These are phyloP conservation scores for Drosophila simulans DNA, from an alignment of 1,140 invertebrate species.

Conservation along the genomic window DNA sequence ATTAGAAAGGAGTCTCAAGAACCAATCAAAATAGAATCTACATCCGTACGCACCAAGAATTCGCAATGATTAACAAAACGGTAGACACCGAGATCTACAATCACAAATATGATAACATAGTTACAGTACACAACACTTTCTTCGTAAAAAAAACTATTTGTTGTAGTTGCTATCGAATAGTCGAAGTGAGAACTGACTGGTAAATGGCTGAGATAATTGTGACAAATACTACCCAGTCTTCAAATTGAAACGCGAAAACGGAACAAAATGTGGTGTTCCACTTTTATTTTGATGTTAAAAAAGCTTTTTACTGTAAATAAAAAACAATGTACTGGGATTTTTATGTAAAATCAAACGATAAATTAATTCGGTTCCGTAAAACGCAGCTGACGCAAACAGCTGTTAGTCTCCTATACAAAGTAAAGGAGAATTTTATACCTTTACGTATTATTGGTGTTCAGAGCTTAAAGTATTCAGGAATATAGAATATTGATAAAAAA, in stretches of 20 bases:
- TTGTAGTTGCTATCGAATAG: constrained; percentile 42
- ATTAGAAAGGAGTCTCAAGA: constrained; percentile 6
- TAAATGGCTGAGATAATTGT: constrained; percentile 3
- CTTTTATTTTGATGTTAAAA: not conserved
- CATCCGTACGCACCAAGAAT: constrained; percentile 32
- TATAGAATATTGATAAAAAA: no score
- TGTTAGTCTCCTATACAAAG: no score
- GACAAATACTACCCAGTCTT: no score
- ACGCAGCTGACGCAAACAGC: no score
- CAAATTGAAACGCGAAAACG: constrained; percentile 22
- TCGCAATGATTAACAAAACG: constrained; percentile 32
- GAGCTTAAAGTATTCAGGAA: no score
- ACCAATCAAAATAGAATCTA: not conserved
- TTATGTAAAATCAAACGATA: no score
- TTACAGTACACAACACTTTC: constrained; percentile 45
- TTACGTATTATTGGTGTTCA: no score
- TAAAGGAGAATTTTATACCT: no score
- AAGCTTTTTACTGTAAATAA: not conserved
- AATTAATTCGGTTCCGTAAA: no score
- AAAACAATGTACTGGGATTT: no score
- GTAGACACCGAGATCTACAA: constrained; percentile 37
- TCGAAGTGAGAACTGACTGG: constrained; percentile 16
- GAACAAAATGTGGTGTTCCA: not conserved
- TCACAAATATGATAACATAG: constrained; percentile 44
- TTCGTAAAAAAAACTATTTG: constrained; percentile 41